Conservation (phyloP, 2,113 vertebrate species). For the Corynorhinus townsendii region DNA sequence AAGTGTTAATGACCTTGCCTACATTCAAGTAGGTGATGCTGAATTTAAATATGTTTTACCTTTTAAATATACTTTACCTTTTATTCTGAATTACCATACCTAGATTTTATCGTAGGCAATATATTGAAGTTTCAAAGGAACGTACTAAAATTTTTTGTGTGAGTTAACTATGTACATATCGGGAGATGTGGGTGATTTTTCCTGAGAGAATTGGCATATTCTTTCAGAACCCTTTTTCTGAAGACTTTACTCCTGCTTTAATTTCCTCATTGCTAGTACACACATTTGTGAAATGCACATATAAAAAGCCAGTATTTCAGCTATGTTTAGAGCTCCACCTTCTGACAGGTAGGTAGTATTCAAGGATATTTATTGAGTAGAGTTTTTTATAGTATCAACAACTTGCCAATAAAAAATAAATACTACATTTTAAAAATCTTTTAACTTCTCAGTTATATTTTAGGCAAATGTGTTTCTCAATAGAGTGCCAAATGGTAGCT, state of each 20-base stretch:
- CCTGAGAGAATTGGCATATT: slow-evolving; percentile 68
- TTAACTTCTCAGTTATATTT: slow-evolving; percentile 9
- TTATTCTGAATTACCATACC: neutral
- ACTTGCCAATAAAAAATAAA: slow-evolving; percentile 54
- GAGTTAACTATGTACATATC: slow-evolving; percentile 14
- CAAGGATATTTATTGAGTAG: slow-evolving; percentile 22
- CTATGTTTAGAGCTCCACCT: slow-evolving; percentile 85
- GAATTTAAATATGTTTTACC: neutral
- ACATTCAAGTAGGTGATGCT: neutral
- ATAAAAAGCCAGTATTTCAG: slow-evolving; percentile 43
- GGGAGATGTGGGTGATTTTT: slow-evolving; percentile 50
- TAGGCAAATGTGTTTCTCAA: neutral
- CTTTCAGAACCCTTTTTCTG: slow-evolving; percentile 74
- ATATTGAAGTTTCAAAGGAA: slow-evolving; percentile 28
- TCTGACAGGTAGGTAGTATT: slow-evolving; percentile 75
- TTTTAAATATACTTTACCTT: slow-evolving; percentile 12
- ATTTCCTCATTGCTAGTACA: slow-evolving; percentile 3
- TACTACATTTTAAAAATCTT: neutral
- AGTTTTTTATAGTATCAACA: slow-evolving; percentile 35
- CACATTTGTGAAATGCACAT: slow-evolving; percentile 52
- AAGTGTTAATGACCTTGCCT: slow-evolving; percentile 73
- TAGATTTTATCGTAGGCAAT: neutral
- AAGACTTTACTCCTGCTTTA: slow-evolving; percentile 55
- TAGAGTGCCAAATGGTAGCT: neutral
- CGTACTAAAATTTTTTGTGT: slow-evolving; percentile 31